Evolutionary conservation across 2,113 vertebrate species (phyloP).

Genomic region (Ranitomeya variabilis): DNA sequence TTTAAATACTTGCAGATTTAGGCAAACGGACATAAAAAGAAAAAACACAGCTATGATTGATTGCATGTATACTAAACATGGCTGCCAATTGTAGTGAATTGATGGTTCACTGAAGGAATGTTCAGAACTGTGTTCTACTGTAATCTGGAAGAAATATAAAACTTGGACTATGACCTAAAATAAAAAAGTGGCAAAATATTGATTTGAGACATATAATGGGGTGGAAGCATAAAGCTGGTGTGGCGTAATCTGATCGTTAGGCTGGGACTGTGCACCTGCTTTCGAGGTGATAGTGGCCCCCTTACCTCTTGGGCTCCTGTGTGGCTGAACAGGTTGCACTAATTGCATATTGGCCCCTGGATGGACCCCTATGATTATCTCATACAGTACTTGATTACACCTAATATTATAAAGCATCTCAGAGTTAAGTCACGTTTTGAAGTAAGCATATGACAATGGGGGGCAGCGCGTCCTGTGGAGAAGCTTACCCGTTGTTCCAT

Average conservation of each 20-base stretch:
- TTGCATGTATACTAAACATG: slow-evolving; percentile 13
- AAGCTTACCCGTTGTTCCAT: too few species aligned
- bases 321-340: too few species aligned
- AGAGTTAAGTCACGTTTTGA: too few species aligned
- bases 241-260: not conserved
- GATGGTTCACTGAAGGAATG: slow-evolving; percentile 40
- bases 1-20: slow-evolving; percentile 35
- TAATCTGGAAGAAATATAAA: not conserved
- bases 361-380: too few species aligned
- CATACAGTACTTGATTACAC: too few species aligned
- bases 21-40: not conserved
- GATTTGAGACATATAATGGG: not conserved
- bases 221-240: not conserved
- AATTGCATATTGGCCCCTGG: too few species aligned
- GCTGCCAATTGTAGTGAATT: not conserved
- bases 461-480: too few species aligned
- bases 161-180: not conserved
- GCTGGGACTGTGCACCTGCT: too few species aligned
- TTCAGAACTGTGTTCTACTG: not conserved
- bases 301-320: too few species aligned
- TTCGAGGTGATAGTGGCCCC: too few species aligned
- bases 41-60: not conserved
- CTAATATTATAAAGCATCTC: too few species aligned
- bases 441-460: too few species aligned
- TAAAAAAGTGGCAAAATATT: not conserved